phyloP scores from a whole-genome alignment of 2,797 vertebrate species.

The Myripristis jacobus region DNA sequence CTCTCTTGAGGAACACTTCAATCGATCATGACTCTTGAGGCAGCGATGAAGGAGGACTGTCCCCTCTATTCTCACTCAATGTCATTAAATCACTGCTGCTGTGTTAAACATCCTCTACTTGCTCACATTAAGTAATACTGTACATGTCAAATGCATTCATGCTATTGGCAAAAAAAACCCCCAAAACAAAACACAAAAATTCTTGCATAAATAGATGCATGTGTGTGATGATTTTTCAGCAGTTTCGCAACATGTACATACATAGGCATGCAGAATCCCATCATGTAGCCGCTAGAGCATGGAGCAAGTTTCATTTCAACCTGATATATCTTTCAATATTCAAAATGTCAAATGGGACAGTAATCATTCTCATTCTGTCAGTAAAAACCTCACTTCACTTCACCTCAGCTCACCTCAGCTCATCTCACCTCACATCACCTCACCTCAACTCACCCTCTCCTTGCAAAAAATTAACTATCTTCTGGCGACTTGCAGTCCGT shows the following conservation, averaged over 20 bases:
- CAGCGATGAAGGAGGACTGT: neutral
- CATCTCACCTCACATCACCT: neutral
- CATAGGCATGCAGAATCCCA: constrained; percentile 5
- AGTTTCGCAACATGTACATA: constrained; percentile 15
- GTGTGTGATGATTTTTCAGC: neutral
- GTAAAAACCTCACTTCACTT: no score
- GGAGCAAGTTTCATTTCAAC: neutral
- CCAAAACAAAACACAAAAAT: neutral
- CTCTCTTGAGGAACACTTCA: constrained; percentile 3
- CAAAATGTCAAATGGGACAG: no score
- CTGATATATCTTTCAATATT: no score
- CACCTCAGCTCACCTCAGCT: neutral
- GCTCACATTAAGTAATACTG: neutral
- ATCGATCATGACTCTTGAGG: constrained; percentile 8
- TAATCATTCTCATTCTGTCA: no score
- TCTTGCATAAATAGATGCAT: neutral
- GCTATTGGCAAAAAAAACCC: neutral
- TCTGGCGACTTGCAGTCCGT: constrained; percentile 19
- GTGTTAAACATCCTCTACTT: constrained; percentile 5
- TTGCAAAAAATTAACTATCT: constrained; percentile 21
- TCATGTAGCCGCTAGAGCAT: no score
- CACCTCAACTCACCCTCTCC: neutral
- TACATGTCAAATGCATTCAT: neutral
- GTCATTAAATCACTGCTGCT: constrained; percentile 14
- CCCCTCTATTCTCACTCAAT: neutral